Evolutionary conservation across 2,797 vertebrate species (phyloP).

Genomic region (Chiroxiphia lanceolata): DNA sequence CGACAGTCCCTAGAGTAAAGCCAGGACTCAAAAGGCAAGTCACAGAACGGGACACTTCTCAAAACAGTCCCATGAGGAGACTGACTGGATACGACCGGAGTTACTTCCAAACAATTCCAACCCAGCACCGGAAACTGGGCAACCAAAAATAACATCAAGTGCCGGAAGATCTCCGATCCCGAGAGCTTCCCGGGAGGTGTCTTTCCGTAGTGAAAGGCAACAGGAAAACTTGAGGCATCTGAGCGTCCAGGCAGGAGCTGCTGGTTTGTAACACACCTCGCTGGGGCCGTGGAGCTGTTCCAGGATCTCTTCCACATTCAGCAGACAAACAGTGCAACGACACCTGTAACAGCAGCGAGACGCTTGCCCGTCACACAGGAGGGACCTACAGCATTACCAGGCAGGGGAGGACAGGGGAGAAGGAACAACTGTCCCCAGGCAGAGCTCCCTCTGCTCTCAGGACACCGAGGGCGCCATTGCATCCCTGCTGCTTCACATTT

Average conservation of each 20-base stretch:
- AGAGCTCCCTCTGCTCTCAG: neutral
- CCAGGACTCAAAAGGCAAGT: neutral
- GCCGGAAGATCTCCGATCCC: neutral
- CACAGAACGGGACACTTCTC: neutral
- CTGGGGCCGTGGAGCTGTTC: rapidly evolving
- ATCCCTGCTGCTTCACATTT: neutral
- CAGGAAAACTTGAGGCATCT: neutral
- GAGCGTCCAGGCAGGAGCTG: rapidly evolving
- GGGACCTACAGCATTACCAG: neutral
- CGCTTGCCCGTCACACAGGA: rapidly evolving
- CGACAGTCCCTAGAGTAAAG: neutral
- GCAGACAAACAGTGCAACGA: neutral
- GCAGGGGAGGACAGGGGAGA: neutral
- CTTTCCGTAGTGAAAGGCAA: neutral
- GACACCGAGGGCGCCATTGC: rapidly evolving
- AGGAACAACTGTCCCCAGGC: neutral
- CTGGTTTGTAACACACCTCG: rapidly evolving
- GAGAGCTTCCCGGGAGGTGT: neutral
- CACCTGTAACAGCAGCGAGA: neutral
- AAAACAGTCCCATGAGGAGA: neutral
- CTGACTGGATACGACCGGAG: neutral
- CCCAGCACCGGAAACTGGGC: neutral
- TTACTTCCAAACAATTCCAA: neutral
- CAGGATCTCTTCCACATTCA: rapidly evolving
- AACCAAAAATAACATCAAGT: neutral